Percentiles rank a stretch among this genome's conserved stretches.
phyloP scores from a whole-genome alignment of 1,140 invertebrate species.

The Cataglyphis hispanica region DNA sequence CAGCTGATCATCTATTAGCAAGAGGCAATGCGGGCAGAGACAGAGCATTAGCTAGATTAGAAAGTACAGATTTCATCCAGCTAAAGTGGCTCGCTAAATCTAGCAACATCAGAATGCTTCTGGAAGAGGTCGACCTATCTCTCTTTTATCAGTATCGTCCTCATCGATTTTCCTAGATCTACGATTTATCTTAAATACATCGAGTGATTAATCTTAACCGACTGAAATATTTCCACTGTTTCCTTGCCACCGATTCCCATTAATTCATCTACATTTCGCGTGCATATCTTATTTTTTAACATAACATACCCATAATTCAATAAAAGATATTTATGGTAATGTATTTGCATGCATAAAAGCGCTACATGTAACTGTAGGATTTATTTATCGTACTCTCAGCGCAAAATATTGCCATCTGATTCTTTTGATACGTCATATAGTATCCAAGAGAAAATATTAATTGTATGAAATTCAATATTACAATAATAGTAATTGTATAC shows the following conservation, averaged over 20 bases:
- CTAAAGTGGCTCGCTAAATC: conserved; percentile 34
- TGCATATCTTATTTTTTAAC: neutral
- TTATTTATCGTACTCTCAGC: conserved; percentile 2
- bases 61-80: conserved; percentile 56
- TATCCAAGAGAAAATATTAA: conserved; percentile 1
- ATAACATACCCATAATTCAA: conserved; percentile 1
- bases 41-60: conserved; percentile 59
- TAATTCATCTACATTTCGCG: conserved; percentile 7
- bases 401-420: neutral
- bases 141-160: conserved; percentile 4
- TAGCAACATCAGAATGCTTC: conserved; percentile 7
- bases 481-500: no score
- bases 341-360: neutral
- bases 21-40: conserved; percentile 27
- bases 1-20: conserved; percentile 70
- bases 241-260: neutral
- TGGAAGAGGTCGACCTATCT: neutral
- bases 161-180: neutral
- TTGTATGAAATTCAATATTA: neutral
- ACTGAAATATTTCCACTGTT: conserved; percentile 7
- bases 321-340: neutral
- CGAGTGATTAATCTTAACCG: conserved; percentile 21
- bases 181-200: conserved; percentile 23
- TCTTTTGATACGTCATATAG: neutral
- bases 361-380: neutral